phyloP scores from a whole-genome alignment of 2,888 invertebrate genomes.

The Podabrus alpinus region DNA sequence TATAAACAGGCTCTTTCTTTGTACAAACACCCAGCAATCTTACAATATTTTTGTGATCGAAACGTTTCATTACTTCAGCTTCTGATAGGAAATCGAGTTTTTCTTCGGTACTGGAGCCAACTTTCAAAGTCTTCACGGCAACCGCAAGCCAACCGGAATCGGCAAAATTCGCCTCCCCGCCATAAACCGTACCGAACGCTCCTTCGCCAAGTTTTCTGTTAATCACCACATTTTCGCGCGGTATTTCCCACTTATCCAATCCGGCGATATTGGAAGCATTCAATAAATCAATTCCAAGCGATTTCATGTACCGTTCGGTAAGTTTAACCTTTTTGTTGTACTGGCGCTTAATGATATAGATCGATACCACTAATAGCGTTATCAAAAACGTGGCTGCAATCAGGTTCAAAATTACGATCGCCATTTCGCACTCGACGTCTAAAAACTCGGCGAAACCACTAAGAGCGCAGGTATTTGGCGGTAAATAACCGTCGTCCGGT shows the following conservation, averaged over 20 bases:
- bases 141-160: conserved; percentile 78
- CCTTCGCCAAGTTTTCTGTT: conserved; percentile 87
- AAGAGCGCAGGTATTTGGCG: conserved; percentile 67
- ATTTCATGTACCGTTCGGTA: conserved; percentile 71
- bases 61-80: conserved; percentile 92
- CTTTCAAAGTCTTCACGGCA: conserved; percentile 87
- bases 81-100: conserved; percentile 90
- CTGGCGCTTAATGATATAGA: conserved; percentile 68
- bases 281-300: conserved; percentile 68
- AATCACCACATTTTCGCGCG: conserved; percentile 81
- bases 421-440: conserved; percentile 72
- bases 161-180: conserved; percentile 80
- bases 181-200: conserved; percentile 91
- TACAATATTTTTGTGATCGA: conserved; percentile 88
- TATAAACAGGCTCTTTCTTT: conserved; percentile 83
- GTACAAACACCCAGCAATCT: conserved; percentile 85
- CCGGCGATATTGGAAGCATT: conserved; percentile 55
- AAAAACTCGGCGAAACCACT: conserved; percentile 70
- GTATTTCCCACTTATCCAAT: conserved; percentile 87
- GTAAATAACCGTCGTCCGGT: conserved; percentile 71
- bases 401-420: conserved; percentile 69
- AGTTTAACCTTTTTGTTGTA: conserved; percentile 70
- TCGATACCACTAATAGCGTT: conserved; percentile 61
- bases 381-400: conserved; percentile 61
- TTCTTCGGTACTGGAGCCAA: conserved; percentile 80